A percentile compares a stretch with the other conserved stretches of the same genome.
Conservation (phyloP, 2,113 vertebrate species). For the Lipophrys pholis region DNA sequence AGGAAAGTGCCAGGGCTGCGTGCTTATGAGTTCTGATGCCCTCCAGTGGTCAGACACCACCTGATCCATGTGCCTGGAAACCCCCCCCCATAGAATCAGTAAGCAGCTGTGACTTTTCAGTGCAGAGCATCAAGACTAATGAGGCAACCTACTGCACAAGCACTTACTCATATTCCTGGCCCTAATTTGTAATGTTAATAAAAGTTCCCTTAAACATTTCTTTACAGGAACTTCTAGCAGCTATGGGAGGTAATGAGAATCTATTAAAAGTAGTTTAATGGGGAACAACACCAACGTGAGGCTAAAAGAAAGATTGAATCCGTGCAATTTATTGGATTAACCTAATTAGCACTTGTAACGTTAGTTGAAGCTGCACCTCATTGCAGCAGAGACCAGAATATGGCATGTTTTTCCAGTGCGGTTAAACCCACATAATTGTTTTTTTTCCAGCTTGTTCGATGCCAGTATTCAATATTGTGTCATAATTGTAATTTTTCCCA, state of each 20-base stretch:
- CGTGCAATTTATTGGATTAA: conserved; percentile 32
- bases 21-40: conserved; percentile 16
- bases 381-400: background rate
- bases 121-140: background rate
- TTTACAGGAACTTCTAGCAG: conserved; percentile 1
- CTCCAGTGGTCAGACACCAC: conserved; percentile 7
- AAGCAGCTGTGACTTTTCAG: conserved; percentile 3
- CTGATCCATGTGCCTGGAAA: conserved; percentile 8
- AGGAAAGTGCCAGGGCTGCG: background rate
- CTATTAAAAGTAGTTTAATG: conserved; percentile 27
- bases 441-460: no score
- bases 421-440: conserved; percentile 1
- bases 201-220: background rate
- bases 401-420: background rate
- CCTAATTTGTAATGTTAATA: background rate
- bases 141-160: background rate
- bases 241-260: conserved; percentile 16
- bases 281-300: background rate
- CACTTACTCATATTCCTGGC: background rate
- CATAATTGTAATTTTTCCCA: no score
- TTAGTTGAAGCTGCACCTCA: conserved; percentile 7
- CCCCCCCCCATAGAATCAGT: background rate
- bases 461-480: no score
- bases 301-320: conserved; percentile 37
- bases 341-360: conserved; percentile 17